Percentiles rank a stretch among this genome's conserved stretches.
Conservation (phyloP, 2,888 invertebrate genomes). For the Hemaris fuciformis region DNA sequence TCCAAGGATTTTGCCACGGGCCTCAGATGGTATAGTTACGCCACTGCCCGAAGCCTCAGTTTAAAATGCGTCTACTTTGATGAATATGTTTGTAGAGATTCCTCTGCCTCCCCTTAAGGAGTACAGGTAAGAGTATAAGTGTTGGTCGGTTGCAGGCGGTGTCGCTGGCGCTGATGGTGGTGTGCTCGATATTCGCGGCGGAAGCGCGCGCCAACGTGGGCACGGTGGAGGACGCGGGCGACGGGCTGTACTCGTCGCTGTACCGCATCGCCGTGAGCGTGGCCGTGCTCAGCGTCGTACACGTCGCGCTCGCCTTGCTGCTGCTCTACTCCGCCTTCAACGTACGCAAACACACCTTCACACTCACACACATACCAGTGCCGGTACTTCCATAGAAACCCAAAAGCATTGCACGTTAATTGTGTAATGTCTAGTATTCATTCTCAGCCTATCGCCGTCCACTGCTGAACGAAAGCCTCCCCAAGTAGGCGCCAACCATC, state of each 20-base stretch:
- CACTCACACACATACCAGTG: too few relatives aligned
- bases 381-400: neutral
- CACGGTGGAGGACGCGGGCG: constrained; percentile 51
- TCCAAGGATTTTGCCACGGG: too few relatives aligned
- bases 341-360: constrained; percentile 35
- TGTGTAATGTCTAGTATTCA: too few relatives aligned
- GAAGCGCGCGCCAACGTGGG: constrained; percentile 36
- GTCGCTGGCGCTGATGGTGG: constrained; percentile 45
- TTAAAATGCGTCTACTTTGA: too few relatives aligned
- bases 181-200: constrained; percentile 52
- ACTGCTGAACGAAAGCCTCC: too few relatives aligned
- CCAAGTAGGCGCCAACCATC: too few relatives aligned
- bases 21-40: too few relatives aligned
- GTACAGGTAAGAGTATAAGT: neutral
- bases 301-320: constrained; percentile 51
- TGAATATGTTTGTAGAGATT: too few relatives aligned
- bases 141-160: constrained; percentile 39
- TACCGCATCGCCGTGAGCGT: constrained; percentile 42
- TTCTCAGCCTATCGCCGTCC: too few relatives aligned
- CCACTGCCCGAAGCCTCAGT: too few relatives aligned
- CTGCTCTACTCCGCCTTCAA: constrained; percentile 48
- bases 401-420: too few relatives aligned
- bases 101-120: neutral
- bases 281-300: constrained; percentile 46
- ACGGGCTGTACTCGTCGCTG: constrained; percentile 51